These are phyloP conservation scores for Anniella stebbinsi DNA, from an alignment of 2,797 vertebrate species.

Conservation along the genomic window DNA sequence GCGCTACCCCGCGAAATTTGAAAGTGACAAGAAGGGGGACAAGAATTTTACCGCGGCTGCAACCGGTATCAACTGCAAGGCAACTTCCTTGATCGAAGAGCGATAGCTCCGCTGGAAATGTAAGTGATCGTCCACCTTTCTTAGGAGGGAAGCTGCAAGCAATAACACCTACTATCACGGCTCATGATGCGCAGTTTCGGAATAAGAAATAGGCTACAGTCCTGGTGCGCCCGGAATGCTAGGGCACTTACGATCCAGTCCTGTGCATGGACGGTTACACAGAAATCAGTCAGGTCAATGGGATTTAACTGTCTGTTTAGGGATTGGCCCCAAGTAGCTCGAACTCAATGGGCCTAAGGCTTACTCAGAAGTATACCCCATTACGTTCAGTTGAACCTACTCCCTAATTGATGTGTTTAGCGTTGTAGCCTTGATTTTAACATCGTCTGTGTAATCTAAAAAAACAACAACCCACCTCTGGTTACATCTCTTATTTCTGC, in stretches of 20 bases:
- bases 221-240: neutral
- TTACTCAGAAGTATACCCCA: neutral
- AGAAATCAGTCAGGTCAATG: neutral
- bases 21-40: neutral
- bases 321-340: neutral
- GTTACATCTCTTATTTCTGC: neutral
- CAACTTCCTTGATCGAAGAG: neutral
- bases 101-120: neutral
- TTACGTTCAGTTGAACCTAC: neutral
- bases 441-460: no score
- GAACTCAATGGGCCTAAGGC: neutral
- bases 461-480: no score
- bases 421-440: neutral
- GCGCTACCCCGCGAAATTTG: neutral
- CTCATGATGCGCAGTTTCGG: neutral
- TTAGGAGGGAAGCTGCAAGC: no score
- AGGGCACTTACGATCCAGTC: neutral
- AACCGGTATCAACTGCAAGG: no score
- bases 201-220: neutral
- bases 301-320: neutral
- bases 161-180: neutral
- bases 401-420: neutral
- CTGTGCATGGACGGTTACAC: neutral
- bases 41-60: neutral
- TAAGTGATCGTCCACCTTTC: neutral